A percentile compares a stretch with the other conserved stretches of the same genome.
Evolutionary conservation across 2,113 vertebrate species (phyloP).

Genomic region (Riparia riparia): DNA sequence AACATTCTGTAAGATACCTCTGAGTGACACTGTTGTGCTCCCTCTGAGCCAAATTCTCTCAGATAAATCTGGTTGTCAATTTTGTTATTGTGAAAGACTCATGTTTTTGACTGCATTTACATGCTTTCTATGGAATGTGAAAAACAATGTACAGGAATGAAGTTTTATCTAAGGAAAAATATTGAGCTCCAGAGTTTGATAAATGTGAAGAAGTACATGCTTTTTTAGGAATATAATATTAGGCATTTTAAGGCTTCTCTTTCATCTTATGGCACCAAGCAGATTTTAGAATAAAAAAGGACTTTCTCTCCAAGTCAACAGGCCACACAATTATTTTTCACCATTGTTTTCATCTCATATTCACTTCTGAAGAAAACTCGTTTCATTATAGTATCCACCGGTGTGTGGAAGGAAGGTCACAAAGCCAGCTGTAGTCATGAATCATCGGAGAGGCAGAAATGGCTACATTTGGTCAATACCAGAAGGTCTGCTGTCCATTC

Average conservation of each 20-base stretch:
- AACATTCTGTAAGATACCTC: neutral
- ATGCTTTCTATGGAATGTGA: neutral
- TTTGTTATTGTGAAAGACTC: neutral
- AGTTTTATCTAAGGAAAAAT: neutral
- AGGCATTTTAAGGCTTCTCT: neutral
- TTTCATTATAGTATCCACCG: neutral
- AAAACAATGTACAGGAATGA: neutral
- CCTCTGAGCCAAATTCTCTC: neutral
- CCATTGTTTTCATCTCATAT: neutral
- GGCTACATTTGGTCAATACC: neutral
- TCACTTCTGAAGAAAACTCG: neutral
- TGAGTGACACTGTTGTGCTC: constrained; percentile 27
- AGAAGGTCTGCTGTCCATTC: neutral
- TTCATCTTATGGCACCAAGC: neutral
- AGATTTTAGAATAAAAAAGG: neutral
- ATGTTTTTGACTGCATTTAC: neutral
- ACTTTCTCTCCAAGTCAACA: neutral
- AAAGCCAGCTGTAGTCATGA: neutral
- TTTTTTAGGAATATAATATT: neutral
- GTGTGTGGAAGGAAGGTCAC: neutral
- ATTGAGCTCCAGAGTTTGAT: neutral
- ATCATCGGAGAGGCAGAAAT: neutral
- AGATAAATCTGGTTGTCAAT: constrained; percentile 11
- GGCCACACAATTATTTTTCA: neutral
- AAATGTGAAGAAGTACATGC: neutral